Conservation (phyloP, 1,140 invertebrate genomes). For the Orussus abietinus region DNA sequence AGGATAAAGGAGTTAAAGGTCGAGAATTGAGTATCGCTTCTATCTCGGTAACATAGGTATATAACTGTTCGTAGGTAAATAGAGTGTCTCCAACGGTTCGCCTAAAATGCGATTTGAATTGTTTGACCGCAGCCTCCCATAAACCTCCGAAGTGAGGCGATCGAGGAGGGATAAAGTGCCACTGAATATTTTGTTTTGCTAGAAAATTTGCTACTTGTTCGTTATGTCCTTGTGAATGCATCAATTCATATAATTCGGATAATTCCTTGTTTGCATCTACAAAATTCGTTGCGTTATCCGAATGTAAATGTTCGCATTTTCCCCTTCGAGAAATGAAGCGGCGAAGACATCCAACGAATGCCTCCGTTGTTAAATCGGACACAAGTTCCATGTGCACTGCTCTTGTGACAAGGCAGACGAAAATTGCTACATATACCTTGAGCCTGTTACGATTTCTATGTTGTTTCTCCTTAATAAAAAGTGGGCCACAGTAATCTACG, state of each 20-base stretch:
- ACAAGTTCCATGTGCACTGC: slow-evolving; percentile 34
- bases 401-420: slow-evolving; percentile 25
- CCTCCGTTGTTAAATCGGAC: slow-evolving; percentile 18
- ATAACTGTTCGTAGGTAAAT: too few species aligned
- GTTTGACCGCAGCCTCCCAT: too few species aligned
- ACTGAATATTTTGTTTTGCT: background rate
- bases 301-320: slow-evolving; percentile 21
- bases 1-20: too few species aligned
- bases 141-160: too few species aligned
- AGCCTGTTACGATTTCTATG: slow-evolving; percentile 1
- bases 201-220: background rate
- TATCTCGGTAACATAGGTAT: too few species aligned
- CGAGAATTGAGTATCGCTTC: too few species aligned
- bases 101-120: too few species aligned
- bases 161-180: too few species aligned
- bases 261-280: slow-evolving; percentile 30
- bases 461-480: slow-evolving; percentile 10
- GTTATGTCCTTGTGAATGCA: background rate
- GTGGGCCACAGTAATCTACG: slow-evolving; percentile 18
- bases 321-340: slow-evolving; percentile 34
- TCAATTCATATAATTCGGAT: slow-evolving; percentile 11
- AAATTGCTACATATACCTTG: slow-evolving; percentile 25
- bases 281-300: slow-evolving; percentile 45
- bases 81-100: too few species aligned
- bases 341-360: slow-evolving; percentile 29